A percentile compares a stretch with the other conserved stretches of the same genome.
Conservation (phyloP, 2,888 invertebrate species). For the Balanococcus diminutus region DNA sequence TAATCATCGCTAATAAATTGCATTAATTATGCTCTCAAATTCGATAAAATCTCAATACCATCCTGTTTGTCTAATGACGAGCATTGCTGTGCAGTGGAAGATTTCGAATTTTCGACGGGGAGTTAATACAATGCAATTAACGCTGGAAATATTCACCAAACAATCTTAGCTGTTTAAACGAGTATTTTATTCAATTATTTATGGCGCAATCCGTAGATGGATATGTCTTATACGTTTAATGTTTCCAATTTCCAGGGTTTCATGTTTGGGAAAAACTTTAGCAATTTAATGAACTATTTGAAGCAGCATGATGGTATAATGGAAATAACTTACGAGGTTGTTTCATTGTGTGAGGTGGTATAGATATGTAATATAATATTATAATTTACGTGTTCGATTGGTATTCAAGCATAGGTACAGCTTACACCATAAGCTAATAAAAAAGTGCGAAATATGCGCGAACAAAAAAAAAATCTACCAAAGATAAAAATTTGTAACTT, state of each 20-base stretch:
- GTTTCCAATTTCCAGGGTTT: neutral
- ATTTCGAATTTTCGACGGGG: neutral
- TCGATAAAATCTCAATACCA: too few relatives aligned
- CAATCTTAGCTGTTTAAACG: neutral
- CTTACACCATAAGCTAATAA: neutral
- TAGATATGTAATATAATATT: neutral
- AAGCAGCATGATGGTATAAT: neutral
- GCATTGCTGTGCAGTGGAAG: too few relatives aligned
- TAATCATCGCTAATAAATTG: too few relatives aligned
- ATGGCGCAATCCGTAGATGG: neutral
- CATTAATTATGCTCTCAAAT: too few relatives aligned
- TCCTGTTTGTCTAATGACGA: too few relatives aligned
- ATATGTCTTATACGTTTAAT: conserved; percentile 24
- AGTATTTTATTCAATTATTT: conserved; percentile 26
- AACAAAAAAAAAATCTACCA: neutral
- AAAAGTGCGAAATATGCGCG: neutral
- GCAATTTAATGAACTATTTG: neutral
- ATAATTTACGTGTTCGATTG: neutral
- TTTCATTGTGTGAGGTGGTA: neutral
- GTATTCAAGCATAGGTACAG: neutral
- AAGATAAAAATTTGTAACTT: neutral
- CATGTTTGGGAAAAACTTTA: neutral
- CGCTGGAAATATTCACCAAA: neutral
- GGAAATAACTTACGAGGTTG: conserved; percentile 6
- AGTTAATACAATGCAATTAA: neutral